phyloP scores from a whole-genome alignment of 2,797 vertebrate genomes.

The Poecile montanus region DNA sequence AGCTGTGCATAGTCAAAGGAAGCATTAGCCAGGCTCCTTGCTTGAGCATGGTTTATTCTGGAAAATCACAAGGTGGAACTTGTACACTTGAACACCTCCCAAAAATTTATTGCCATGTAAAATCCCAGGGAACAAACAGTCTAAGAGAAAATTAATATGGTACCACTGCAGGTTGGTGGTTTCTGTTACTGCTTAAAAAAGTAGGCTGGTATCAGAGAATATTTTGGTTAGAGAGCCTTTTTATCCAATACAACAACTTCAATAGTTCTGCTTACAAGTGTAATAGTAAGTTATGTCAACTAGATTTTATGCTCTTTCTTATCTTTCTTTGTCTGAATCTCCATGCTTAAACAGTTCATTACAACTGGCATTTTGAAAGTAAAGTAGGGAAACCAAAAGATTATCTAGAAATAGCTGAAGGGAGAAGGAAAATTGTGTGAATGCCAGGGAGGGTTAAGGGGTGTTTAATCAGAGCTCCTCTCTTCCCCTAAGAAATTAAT shows the following conservation, averaged over 20 bases:
- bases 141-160: background rate
- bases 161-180: background rate
- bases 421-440: background rate
- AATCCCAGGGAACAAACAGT: background rate
- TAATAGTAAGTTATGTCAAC: background rate
- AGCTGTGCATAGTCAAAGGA: background rate
- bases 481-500: background rate
- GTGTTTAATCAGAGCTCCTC: background rate
- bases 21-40: background rate
- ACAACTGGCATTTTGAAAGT: background rate
- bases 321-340: background rate
- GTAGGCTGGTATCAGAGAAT: background rate
- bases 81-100: background rate
- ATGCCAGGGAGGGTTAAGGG: background rate
- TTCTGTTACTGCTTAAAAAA: background rate
- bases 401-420: background rate
- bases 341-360: background rate
- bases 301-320: background rate
- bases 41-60: background rate
- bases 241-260: background rate
- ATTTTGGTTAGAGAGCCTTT: background rate
- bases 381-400: background rate
- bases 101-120: background rate
- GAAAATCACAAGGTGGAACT: background rate
- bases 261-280: background rate